Evolutionary conservation across 2,113 vertebrate species (phyloP).

Genomic region (Etia nguti): DNA sequence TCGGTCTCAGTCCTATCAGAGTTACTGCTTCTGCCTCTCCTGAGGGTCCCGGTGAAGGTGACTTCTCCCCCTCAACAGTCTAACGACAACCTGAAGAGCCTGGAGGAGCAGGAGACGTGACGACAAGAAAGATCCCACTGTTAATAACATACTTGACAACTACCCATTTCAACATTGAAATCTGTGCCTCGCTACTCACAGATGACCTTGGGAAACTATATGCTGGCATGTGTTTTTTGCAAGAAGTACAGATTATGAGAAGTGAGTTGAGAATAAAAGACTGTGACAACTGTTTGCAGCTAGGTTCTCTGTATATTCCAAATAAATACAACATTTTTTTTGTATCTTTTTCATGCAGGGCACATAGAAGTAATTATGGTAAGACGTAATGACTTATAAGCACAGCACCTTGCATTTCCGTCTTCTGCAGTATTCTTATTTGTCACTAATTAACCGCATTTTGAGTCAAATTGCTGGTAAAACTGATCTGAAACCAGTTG

Average conservation of each 20-base stretch:
- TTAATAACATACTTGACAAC: slow-evolving; percentile 46
- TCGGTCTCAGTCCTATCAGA: slow-evolving; percentile 28
- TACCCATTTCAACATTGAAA: slow-evolving; percentile 30
- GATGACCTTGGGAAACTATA: slow-evolving; percentile 56
- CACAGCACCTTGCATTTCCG: neutral
- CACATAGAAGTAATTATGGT: neutral
- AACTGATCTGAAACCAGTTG: neutral
- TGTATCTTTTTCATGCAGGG: neutral
- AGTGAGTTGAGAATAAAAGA: slow-evolving; percentile 23
- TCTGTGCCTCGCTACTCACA: slow-evolving; percentile 24
- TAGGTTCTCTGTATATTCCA: neutral
- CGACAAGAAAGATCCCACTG: slow-evolving; percentile 43
- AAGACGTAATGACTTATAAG: neutral
- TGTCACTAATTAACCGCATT: neutral
- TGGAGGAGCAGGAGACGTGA: slow-evolving; percentile 48
- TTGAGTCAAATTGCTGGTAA: neutral
- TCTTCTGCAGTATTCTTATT: neutral
- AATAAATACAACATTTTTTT: neutral
- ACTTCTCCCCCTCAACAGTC: slow-evolving; percentile 37
- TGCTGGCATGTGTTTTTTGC: slow-evolving; percentile 1
- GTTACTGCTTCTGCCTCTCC: slow-evolving; percentile 30
- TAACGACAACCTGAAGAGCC: slow-evolving; percentile 49
- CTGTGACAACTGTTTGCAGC: neutral
- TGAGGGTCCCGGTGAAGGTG: slow-evolving; percentile 51
- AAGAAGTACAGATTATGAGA: slow-evolving; percentile 28